These are phyloP conservation scores for Ridgeia piscesae DNA, from an alignment of 1,140 invertebrate species.

Conservation along the genomic window DNA sequence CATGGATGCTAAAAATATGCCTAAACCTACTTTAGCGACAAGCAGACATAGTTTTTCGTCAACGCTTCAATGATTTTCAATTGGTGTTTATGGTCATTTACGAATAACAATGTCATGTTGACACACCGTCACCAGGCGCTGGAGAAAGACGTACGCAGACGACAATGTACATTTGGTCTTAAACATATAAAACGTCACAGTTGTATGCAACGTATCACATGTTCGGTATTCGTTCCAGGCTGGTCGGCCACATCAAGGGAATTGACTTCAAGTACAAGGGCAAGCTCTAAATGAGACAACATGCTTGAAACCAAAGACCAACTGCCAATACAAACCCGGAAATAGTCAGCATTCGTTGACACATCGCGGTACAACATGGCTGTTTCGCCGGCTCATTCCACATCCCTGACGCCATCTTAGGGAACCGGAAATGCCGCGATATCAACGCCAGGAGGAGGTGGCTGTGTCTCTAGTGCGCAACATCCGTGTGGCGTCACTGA, in stretches of 20 bases:
- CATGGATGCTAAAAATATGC: no score
- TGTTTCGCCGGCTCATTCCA: neutral
- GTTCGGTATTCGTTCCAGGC: neutral
- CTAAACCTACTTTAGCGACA: neutral
- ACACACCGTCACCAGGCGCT: neutral
- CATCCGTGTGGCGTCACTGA: neutral
- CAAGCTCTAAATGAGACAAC: neutral
- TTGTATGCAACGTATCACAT: neutral
- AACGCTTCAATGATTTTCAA: neutral
- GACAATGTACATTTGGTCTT: neutral
- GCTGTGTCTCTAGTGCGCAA: neutral
- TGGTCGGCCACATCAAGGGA: neutral
- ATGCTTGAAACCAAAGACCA: neutral
- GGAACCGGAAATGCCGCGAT: neutral
- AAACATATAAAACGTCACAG: neutral
- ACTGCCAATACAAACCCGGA: neutral
- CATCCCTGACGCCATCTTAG: neutral
- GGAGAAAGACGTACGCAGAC: no score
- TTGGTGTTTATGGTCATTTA: neutral
- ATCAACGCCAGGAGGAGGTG: neutral
- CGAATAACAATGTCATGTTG: neutral
- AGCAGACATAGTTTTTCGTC: neutral
- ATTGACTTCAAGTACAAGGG: constrained; percentile 1
- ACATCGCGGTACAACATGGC: neutral
- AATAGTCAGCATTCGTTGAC: neutral